phyloP scores from a whole-genome alignment of 2,888 invertebrate genomes.

The Stenichneumon culpator region DNA sequence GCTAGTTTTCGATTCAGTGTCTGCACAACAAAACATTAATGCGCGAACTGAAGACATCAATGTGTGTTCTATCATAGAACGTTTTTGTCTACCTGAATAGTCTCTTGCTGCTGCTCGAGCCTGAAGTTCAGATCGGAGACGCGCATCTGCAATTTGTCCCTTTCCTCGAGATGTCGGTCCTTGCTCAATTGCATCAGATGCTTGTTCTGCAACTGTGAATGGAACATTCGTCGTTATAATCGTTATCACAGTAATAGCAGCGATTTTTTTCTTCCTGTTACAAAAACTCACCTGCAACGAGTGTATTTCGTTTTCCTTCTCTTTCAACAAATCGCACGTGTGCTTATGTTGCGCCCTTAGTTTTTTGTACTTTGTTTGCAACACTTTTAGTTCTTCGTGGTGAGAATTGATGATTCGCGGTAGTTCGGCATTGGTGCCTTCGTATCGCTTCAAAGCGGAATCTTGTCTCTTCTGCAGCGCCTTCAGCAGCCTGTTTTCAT shows the following conservation, averaged over 20 bases:
- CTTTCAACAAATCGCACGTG: conserved; percentile 88
- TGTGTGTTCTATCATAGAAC: background rate
- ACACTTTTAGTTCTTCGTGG: conserved; percentile 91
- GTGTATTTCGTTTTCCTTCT: conserved; percentile 89
- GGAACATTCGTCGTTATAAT: background rate
- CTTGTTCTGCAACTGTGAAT: conserved; percentile 88
- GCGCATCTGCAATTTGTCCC: conserved; percentile 90
- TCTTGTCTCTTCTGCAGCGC: conserved; percentile 93
- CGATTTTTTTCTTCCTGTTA: background rate
- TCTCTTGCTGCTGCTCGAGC: conserved; percentile 83
- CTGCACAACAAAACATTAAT: conserved; percentile 83
- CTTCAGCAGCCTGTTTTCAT: conserved; percentile 92
- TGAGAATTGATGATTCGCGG: conserved; percentile 92
- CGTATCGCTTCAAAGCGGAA: conserved; percentile 91
- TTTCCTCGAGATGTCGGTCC: conserved; percentile 90
- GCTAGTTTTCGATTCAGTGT: conserved; percentile 90
- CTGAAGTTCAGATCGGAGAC: conserved; percentile 83
- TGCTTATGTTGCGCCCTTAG: conserved; percentile 89
- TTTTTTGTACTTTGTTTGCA: conserved; percentile 90
- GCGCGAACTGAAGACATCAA: background rate
- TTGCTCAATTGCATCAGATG: conserved; percentile 90
- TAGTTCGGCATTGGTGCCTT: conserved; percentile 92
- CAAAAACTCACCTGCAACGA: conserved; percentile 85
- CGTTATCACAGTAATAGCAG: background rate
- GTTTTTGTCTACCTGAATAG: conserved; percentile 81